Percentiles rank a stretch among this genome's conserved stretches.
Conservation (phyloP, 2,113 vertebrate species). For the Elachura formosa region DNA sequence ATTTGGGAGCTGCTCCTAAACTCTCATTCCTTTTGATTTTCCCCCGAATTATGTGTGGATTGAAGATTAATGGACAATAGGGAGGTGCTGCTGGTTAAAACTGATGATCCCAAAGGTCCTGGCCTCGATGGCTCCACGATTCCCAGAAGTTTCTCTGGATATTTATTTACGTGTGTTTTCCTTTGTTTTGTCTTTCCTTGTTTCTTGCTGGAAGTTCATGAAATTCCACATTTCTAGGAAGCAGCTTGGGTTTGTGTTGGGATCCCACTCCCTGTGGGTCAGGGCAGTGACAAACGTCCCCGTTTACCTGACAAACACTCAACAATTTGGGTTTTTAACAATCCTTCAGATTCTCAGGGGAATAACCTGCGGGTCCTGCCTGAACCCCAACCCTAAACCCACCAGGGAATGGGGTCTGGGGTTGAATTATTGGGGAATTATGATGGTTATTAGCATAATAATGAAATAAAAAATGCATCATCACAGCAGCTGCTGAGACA, state of each 20-base stretch:
- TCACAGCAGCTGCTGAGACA: neutral
- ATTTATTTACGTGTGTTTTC: neutral
- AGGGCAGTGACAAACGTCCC: neutral
- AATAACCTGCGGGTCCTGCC: too few relatives aligned
- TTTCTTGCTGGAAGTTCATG: too few relatives aligned
- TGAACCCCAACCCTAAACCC: too few relatives aligned
- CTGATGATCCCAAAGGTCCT: neutral
- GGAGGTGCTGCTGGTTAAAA: neutral
- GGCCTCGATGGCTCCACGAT: neutral
- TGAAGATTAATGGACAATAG: neutral
- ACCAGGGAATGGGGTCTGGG: neutral
- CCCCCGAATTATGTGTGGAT: neutral
- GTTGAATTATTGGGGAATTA: neutral
- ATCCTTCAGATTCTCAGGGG: too few relatives aligned
- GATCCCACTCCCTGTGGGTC: neutral
- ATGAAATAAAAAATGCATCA: neutral
- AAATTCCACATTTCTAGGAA: neutral
- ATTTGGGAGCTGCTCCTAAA: neutral
- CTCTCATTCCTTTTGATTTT: neutral
- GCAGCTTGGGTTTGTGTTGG: neutral
- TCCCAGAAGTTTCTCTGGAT: neutral
- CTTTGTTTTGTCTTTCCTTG: neutral
- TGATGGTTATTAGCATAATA: neutral
- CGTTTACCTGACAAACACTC: too few relatives aligned
- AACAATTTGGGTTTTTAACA: neutral